These are phyloP conservation scores for Acleris emargana DNA, from an alignment of 2,888 invertebrate species.

Conservation along the genomic window DNA sequence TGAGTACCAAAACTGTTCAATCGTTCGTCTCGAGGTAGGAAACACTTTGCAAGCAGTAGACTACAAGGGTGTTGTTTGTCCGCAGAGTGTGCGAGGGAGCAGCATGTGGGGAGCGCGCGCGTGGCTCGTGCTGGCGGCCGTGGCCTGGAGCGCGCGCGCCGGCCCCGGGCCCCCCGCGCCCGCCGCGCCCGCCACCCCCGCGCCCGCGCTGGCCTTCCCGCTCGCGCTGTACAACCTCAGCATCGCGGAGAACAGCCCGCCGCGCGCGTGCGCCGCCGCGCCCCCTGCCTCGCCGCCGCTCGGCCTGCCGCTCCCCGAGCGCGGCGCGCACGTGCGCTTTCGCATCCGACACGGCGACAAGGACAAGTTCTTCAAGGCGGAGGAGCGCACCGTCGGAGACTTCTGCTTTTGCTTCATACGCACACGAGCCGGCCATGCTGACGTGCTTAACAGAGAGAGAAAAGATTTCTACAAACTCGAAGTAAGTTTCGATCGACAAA, in stretches of 20 bases:
- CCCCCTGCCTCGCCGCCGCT: constrained; percentile 89
- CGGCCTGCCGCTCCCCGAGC: constrained; percentile 86
- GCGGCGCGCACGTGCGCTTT: constrained; percentile 86
- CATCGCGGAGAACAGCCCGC: constrained; percentile 96
- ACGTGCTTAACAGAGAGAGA: constrained; percentile 96
- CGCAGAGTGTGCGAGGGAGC: constrained; percentile 39
- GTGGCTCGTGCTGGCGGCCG: constrained; percentile 64
- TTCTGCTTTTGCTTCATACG: constrained; percentile 96
- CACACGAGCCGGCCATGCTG: constrained; percentile 93
- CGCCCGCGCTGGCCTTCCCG: constrained; percentile 85
- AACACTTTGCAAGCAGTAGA: neutral
- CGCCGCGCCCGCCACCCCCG: constrained; percentile 22
- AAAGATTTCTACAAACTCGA: constrained; percentile 92
- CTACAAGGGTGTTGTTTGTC: neutral
- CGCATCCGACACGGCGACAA: constrained; percentile 94
- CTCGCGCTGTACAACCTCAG: constrained; percentile 92
- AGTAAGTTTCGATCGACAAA: constrained; percentile 64
- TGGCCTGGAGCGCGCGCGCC: constrained; percentile 62
- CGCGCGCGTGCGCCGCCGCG: constrained; percentile 92
- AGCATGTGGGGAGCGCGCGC: constrained; percentile 49
- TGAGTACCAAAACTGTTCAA: neutral
- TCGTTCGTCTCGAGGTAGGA: neutral
- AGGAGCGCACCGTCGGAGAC: constrained; percentile 94
- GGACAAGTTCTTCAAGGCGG: constrained; percentile 96
- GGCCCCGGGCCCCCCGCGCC: constrained; percentile 55